These are phyloP conservation scores for Epinephelus malabaricus DNA, from an alignment of 2,797 vertebrate genomes.

Conservation along the genomic window DNA sequence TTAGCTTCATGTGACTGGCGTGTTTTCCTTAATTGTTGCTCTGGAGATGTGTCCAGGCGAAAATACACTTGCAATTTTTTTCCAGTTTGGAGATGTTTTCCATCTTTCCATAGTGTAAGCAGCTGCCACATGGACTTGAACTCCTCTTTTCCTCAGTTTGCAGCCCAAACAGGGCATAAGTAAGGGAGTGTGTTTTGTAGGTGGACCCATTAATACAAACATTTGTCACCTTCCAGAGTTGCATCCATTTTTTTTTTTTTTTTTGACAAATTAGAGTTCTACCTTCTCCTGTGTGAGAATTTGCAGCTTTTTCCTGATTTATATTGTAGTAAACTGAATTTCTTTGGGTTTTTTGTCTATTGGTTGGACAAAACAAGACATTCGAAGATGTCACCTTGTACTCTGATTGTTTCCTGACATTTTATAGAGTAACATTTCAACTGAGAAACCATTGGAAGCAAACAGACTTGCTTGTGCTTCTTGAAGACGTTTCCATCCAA, in stretches of 20 bases:
- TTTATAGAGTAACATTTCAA: no score
- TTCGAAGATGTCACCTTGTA: neutral
- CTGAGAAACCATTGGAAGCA: no score
- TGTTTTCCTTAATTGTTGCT: conserved; percentile 21
- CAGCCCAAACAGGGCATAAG: neutral
- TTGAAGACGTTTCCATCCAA: no score
- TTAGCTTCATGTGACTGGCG: conserved; percentile 42
- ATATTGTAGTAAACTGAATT: neutral
- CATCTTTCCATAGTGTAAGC: conserved; percentile 36
- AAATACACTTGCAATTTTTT: neutral
- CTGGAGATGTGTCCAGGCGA: neutral
- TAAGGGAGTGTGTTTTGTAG: neutral
- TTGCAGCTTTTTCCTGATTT: neutral
- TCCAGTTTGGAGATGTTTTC: conserved; percentile 15
- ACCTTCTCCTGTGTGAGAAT: neutral
- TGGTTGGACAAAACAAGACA: neutral
- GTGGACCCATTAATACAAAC: neutral
- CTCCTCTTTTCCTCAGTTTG: neutral
- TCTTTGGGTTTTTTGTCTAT: neutral
- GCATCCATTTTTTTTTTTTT: no score
- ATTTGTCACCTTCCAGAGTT: no score
- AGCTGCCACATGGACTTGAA: neutral
- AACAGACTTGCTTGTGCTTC: no score
- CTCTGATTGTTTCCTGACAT: neutral
- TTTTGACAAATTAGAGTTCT: no score